A percentile compares a stretch with the other conserved stretches of the same genome.
phyloP scores from a whole-genome alignment of 2,113 vertebrate genomes.

The Cnemophilus loriae region DNA sequence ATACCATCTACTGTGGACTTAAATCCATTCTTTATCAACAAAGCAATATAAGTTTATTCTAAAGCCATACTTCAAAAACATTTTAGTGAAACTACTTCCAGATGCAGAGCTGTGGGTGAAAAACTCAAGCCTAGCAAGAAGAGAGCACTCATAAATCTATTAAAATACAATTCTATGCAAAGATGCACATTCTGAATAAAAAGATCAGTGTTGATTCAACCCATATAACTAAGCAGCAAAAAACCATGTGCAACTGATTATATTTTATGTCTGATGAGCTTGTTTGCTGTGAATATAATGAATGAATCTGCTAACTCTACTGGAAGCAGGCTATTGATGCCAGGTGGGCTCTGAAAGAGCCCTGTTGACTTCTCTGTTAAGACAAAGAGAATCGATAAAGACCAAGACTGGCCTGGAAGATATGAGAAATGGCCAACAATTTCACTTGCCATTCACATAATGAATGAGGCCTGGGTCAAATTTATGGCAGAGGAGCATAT shows the following conservation, averaged over 20 bases:
- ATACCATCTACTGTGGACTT: not conserved
- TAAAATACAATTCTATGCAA: not conserved
- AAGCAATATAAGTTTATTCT: not conserved
- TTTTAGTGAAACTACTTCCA: not conserved
- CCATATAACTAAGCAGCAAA: not conserved
- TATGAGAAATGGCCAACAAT: slow-evolving; percentile 44
- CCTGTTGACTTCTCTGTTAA: not conserved
- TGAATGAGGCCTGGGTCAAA: slow-evolving; percentile 3
- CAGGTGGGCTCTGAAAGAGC: not conserved
- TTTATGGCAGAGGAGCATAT: not conserved
- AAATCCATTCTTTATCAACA: not conserved
- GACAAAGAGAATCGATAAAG: not conserved
- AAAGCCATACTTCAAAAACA: not conserved
- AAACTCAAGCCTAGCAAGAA: not conserved
- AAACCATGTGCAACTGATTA: not conserved
- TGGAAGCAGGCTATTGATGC: not conserved
- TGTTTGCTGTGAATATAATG: not conserved
- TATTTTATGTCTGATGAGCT: not conserved
- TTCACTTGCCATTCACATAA: slow-evolving; percentile 37
- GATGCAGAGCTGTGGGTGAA: not conserved
- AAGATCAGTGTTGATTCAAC: not conserved
- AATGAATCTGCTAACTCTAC: not conserved
- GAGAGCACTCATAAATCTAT: not conserved
- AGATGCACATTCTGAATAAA: not conserved
- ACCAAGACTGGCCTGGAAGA: not conserved